Conservation (phyloP, 2,113 vertebrate genomes). For the Upupa epops region DNA sequence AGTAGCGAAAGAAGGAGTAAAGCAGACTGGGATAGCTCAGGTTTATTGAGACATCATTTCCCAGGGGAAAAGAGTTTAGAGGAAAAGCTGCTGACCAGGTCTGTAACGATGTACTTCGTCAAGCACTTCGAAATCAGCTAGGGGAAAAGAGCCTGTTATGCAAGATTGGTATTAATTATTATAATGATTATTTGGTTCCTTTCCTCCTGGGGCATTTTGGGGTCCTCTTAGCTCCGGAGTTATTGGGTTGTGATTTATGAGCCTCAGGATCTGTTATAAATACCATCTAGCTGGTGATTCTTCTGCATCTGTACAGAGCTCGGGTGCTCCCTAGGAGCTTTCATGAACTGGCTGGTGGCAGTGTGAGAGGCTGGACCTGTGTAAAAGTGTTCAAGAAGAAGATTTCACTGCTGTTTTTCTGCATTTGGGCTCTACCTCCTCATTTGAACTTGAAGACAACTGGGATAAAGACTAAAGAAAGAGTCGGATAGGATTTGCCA, state of each 20-base stretch:
- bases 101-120: not conserved
- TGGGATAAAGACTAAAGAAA: not conserved
- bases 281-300: not conserved
- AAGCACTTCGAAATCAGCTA: not conserved
- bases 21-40: not conserved
- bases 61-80: not conserved
- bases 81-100: not conserved
- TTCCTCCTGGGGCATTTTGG: not conserved
- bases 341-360: not conserved
- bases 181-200: slow-evolving; percentile 15
- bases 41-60: not conserved
- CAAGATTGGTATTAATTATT: slow-evolving; percentile 21
- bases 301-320: accelerated
- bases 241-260: slow-evolving; percentile 21
- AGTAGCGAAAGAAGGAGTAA: not conserved
- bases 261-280: not conserved
- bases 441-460: not conserved
- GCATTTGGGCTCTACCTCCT: not conserved
- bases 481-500: not conserved
- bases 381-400: not conserved
- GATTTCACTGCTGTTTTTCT: not conserved
- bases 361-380: not conserved
- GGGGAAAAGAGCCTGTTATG: not conserved
- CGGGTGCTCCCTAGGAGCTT: not conserved
- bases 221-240: not conserved